Percentiles rank a stretch among this genome's conserved stretches.
phyloP scores from a whole-genome alignment of 1,140 invertebrate species.

The Drosophila guanche region DNA sequence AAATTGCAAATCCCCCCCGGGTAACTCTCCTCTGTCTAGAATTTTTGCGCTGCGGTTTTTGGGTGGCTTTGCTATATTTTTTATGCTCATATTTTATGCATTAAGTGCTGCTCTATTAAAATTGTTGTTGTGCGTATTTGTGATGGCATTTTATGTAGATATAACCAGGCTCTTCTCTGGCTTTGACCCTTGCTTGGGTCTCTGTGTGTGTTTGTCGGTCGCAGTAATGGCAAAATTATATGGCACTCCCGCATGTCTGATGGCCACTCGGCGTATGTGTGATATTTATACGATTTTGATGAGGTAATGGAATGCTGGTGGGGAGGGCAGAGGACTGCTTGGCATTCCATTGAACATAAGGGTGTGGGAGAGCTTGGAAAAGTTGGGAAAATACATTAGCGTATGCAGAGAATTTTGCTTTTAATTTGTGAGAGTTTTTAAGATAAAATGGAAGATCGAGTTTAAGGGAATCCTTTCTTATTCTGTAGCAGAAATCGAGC shows the following conservation, averaged over 20 bases:
- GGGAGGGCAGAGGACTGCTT: too few relatives aligned
- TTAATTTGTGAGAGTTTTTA: not conserved
- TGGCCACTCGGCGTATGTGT: conserved; percentile 43
- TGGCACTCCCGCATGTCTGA: conserved; percentile 45
- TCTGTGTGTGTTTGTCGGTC: conserved; percentile 44
- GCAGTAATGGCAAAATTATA: conserved; percentile 58
- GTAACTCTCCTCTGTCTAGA: conserved; percentile 23
- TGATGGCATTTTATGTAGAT: conserved; percentile 10
- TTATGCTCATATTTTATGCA: conserved; percentile 70
- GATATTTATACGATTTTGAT: conserved; percentile 67
- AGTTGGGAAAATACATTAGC: not conserved
- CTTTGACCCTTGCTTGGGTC: conserved; percentile 29
- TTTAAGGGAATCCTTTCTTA: too few relatives aligned
- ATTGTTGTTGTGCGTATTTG: conserved; percentile 42
- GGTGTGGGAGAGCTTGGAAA: not conserved
- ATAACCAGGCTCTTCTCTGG: conserved; percentile 6
- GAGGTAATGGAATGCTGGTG: conserved; percentile 8
- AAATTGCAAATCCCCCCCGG: conserved; percentile 34
- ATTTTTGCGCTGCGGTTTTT: conserved; percentile 26
- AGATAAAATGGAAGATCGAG: not conserved
- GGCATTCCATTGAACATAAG: not conserved
- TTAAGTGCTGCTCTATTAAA: conserved; percentile 75
- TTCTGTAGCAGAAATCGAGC: too few relatives aligned
- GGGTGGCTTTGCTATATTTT: conserved; percentile 38
- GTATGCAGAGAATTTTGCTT: not conserved